A percentile compares a stretch with the other conserved stretches of the same genome.
These are phyloP conservation scores for Halictus ligatus DNA, from an alignment of 2,888 invertebrate genomes.

Conservation along the genomic window DNA sequence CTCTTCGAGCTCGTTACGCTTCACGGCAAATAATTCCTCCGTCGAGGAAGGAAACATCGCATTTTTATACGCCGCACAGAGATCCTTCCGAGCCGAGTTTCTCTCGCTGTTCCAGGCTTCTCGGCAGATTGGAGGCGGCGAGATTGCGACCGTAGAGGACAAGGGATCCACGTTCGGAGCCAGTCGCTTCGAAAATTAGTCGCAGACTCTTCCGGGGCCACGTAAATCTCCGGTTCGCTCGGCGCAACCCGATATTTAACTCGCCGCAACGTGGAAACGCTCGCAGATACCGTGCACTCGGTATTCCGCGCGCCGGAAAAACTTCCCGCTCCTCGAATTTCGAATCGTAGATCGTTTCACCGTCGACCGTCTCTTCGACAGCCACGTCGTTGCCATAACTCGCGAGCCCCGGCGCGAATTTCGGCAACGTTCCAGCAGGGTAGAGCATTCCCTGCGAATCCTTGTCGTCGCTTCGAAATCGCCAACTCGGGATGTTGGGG, in stretches of 20 bases:
- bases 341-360: slow-evolving; percentile 15
- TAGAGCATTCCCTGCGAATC: slow-evolving; percentile 8
- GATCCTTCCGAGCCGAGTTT: neutral
- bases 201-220: neutral
- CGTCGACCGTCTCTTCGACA: neutral
- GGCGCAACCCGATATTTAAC: neutral
- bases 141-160: slow-evolving; percentile 16
- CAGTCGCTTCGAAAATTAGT: slow-evolving; percentile 28
- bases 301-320: neutral
- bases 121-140: slow-evolving; percentile 16
- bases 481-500: neutral
- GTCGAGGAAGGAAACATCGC: slow-evolving; percentile 19
- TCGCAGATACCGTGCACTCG: neutral
- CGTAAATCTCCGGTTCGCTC: neutral
- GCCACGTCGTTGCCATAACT: slow-evolving; percentile 1
- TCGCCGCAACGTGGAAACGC: neutral
- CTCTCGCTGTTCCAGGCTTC: slow-evolving; percentile 19
- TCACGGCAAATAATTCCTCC: slow-evolving; percentile 21
- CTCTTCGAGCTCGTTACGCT: slow-evolving; percentile 27
- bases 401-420: slow-evolving; percentile 1
- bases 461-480: neutral
- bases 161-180: slow-evolving; percentile 6
- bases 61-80: slow-evolving; percentile 33
- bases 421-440: neutral
- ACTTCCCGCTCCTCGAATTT: neutral